Percentiles rank a stretch among this genome's conserved stretches.
phyloP scores from a whole-genome alignment of 1,140 invertebrate species.

The Cyclargus thomasi region DNA sequence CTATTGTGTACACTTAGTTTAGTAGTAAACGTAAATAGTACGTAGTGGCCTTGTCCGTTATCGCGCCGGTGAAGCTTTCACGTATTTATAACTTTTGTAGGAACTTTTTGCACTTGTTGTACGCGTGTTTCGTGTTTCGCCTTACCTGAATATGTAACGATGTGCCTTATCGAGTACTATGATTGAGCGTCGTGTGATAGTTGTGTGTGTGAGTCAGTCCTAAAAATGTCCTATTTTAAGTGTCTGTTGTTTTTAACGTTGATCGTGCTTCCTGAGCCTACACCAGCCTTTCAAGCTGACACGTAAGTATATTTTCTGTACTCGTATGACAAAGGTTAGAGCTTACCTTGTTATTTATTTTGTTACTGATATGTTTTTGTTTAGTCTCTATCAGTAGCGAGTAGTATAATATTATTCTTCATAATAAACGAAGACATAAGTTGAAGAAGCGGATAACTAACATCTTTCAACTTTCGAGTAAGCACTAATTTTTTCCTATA shows the following conservation, averaged over 20 bases:
- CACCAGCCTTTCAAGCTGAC: constrained; percentile 53
- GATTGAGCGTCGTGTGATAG: constrained; percentile 33
- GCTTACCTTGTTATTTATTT: neutral
- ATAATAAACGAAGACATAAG: too few relatives aligned
- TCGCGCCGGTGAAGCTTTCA: constrained; percentile 50
- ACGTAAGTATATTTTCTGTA: constrained; percentile 39
- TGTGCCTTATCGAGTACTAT: constrained; percentile 64
- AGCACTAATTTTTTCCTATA: too few relatives aligned
- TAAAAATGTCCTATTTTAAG: constrained; percentile 47
- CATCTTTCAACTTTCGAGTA: too few relatives aligned
- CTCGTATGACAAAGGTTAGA: neutral
- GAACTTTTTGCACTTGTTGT: constrained; percentile 29
- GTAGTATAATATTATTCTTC: too few relatives aligned
- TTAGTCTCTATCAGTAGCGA: neutral
- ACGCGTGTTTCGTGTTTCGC: constrained; percentile 17
- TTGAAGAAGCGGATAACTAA: too few relatives aligned
- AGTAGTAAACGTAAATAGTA: constrained; percentile 43
- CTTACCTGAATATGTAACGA: constrained; percentile 41
- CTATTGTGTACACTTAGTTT: neutral
- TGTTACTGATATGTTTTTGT: neutral
- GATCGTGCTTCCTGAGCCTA: constrained; percentile 45
- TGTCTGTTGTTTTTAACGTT: constrained; percentile 42
- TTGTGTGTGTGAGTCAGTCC: constrained; percentile 45
- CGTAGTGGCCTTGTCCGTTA: constrained; percentile 63
- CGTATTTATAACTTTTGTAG: constrained; percentile 24